Evolutionary conservation across 2,797 vertebrate species (phyloP).

Genomic region (Glossophaga mutica): DNA sequence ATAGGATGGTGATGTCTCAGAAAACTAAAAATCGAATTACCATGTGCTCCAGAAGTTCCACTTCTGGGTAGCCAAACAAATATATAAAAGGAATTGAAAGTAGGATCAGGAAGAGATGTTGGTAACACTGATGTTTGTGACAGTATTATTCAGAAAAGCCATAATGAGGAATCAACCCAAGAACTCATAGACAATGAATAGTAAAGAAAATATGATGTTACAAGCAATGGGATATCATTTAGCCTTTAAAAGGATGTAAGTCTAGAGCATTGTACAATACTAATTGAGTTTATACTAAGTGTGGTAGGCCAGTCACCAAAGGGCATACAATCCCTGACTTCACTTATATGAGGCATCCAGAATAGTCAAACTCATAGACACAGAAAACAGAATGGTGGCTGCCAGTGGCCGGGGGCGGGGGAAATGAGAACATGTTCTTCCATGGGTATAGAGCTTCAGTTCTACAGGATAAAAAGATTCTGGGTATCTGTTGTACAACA

Average conservation of each 20-base stretch:
- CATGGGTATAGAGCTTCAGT: background rate
- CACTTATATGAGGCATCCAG: background rate
- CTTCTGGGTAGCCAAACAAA: background rate
- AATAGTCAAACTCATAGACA: background rate
- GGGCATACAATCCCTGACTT: background rate
- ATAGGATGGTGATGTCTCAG: background rate
- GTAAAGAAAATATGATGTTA: background rate
- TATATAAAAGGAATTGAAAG: background rate
- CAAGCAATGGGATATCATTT: background rate
- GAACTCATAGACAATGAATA: background rate
- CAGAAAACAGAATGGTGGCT: background rate
- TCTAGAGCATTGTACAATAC: background rate
- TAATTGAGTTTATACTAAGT: background rate
- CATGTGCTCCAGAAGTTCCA: background rate
- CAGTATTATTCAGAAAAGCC: background rate
- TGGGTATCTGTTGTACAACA: background rate
- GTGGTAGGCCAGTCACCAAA: background rate
- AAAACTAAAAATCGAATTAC: background rate
- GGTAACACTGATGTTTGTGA: background rate
- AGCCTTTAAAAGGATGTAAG: background rate
- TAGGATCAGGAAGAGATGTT: background rate
- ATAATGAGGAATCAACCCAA: background rate
- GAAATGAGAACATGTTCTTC: background rate
- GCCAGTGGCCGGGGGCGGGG: rapidly evolving
- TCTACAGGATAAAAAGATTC: background rate